phyloP scores from a whole-genome alignment of 2,797 vertebrate species.

The Spondyliosoma cantharus region DNA sequence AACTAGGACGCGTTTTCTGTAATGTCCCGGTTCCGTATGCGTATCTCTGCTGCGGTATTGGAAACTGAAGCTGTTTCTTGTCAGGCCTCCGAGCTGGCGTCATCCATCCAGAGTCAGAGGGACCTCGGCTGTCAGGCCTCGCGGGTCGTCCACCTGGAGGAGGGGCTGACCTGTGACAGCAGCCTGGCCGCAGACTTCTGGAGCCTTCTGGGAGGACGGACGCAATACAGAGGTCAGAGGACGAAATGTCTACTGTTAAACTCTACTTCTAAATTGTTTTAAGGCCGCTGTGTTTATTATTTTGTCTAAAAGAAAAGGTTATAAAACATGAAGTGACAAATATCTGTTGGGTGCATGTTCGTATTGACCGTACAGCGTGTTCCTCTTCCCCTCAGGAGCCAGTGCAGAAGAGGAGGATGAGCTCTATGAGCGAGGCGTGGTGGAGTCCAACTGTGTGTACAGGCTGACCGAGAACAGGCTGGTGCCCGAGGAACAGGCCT shows the following conservation, averaged over 20 bases:
- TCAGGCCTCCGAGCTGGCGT: constrained; percentile 81
- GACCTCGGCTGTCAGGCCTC: constrained; percentile 83
- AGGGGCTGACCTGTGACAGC: constrained; percentile 80
- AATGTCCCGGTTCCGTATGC: too few relatives aligned
- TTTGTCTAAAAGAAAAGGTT: not conserved
- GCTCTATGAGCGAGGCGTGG: constrained; percentile 80
- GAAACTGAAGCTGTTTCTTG: not conserved
- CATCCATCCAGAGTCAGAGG: constrained; percentile 73
- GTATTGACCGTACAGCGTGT: not conserved
- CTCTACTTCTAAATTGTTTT: not conserved
- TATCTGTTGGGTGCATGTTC: not conserved
- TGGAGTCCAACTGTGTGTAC: constrained; percentile 88
- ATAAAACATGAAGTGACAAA: not conserved
- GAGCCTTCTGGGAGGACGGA: constrained; percentile 83
- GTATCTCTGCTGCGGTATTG: not conserved
- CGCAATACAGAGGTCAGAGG: constrained; percentile 79
- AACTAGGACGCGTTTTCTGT: not conserved
- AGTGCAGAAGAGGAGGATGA: constrained; percentile 83
- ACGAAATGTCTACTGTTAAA: not conserved
- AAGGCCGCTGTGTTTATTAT: not conserved
- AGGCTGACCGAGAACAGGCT: constrained; percentile 83
- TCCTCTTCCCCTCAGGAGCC: constrained; percentile 65
- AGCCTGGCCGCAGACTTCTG: constrained; percentile 81
- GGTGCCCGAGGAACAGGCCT: constrained; percentile 83
- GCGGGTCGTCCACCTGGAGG: constrained; percentile 80